These are phyloP conservation scores for Tor tambroides DNA, from an alignment of 2,113 vertebrate species.

Conservation along the genomic window DNA sequence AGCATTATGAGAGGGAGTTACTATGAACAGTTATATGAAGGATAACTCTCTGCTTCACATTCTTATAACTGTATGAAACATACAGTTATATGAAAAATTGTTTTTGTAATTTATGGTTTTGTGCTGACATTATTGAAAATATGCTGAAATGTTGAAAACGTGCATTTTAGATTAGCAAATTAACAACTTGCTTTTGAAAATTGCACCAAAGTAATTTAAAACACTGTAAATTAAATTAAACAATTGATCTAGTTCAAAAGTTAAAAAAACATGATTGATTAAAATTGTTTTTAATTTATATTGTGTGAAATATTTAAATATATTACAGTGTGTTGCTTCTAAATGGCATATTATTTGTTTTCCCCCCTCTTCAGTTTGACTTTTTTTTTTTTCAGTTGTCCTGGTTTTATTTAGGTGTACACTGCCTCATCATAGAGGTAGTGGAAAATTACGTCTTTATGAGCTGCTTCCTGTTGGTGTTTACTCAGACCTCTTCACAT, in stretches of 20 bases:
- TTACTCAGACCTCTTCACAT: constrained; percentile 63
- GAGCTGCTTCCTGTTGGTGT: constrained; percentile 76
- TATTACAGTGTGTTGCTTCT: too few relatives aligned
- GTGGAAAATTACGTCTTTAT: constrained; percentile 62
- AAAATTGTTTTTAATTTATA: neutral
- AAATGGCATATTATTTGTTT: too few relatives aligned
- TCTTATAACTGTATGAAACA: too few relatives aligned
- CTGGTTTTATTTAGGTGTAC: constrained; percentile 37
- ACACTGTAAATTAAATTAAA: neutral
- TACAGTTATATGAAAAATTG: neutral
- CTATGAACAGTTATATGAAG: neutral
- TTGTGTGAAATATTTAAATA: neutral
- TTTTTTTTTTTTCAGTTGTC: neutral
- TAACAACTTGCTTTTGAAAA: too few relatives aligned
- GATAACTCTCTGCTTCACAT: too few relatives aligned
- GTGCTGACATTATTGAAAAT: too few relatives aligned
- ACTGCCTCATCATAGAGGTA: constrained; percentile 61
- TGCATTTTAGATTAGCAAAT: too few relatives aligned
- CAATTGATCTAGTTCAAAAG: neutral
- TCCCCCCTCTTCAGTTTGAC: neutral
- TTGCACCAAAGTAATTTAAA: neutral
- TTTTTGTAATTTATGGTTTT: neutral
- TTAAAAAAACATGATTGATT: neutral
- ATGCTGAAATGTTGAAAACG: too few relatives aligned
- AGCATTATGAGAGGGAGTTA: neutral